A percentile compares a stretch with the other conserved stretches of the same genome.
Evolutionary conservation across 1,140 invertebrate species (phyloP).

Genomic region (Hypothenemus hampei): DNA sequence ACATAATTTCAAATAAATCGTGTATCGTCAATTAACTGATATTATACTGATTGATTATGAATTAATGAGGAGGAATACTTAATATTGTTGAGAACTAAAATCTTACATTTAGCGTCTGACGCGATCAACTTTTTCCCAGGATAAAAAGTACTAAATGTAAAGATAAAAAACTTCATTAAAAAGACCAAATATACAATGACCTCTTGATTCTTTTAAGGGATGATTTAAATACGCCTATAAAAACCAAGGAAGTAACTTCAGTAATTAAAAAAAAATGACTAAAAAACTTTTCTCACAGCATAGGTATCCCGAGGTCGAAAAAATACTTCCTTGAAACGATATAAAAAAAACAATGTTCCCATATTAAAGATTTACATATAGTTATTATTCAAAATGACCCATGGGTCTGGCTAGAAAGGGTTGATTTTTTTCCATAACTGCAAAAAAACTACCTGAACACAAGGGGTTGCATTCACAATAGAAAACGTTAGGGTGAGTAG

Average conservation of each 20-base stretch:
- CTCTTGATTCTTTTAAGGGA: background rate
- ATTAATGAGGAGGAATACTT: too few relatives aligned
- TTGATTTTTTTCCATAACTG: conserved; percentile 1
- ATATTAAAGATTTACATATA: conserved; percentile 21
- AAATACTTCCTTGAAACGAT: conserved; percentile 7
- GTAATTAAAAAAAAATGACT: conserved; percentile 12
- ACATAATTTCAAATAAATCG: too few relatives aligned
- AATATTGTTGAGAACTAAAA: too few relatives aligned
- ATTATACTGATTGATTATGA: too few relatives aligned
- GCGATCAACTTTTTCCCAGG: background rate
- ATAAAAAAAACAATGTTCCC: conserved; percentile 16
- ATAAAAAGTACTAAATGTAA: background rate
- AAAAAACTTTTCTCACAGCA: conserved; percentile 19
- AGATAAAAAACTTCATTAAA: background rate
- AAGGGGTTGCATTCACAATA: conserved; percentile 4
- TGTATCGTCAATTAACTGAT: too few relatives aligned
- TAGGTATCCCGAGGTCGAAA: conserved; percentile 8
- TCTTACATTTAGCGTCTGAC: too few relatives aligned
- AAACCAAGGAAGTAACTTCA: conserved; percentile 15
- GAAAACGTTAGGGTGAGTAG: conserved; percentile 1
- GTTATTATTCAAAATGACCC: conserved; percentile 12
- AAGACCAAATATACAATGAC: conserved; percentile 1
- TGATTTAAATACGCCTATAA: conserved; percentile 9
- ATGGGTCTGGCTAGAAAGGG: background rate
- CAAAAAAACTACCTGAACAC: conserved; percentile 8